These are phyloP conservation scores for Adela reaumurella DNA, from an alignment of 2,888 invertebrate genomes.

Conservation along the genomic window DNA sequence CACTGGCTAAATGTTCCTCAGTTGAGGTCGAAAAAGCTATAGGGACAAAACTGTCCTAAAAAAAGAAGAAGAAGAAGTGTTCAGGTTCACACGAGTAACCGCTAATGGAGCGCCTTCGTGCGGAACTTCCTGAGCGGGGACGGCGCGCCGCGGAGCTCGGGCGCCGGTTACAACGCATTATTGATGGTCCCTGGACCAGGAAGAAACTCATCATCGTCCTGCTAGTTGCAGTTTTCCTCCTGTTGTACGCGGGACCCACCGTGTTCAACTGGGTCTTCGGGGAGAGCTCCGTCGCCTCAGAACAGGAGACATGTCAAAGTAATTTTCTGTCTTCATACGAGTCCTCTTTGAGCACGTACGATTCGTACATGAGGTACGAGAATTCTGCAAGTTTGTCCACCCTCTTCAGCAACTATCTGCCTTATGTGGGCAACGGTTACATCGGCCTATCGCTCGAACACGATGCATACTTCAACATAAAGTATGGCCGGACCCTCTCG, in stretches of 20 bases:
- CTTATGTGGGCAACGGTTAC: slow-evolving; percentile 74
- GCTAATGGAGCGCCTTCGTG: slow-evolving; percentile 36
- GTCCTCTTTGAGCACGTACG: slow-evolving; percentile 59
- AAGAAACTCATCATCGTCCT: slow-evolving; percentile 47
- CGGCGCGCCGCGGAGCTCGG: slow-evolving; percentile 42
- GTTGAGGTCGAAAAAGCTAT: no score
- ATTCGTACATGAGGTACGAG: slow-evolving; percentile 62
- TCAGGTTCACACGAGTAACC: no score
- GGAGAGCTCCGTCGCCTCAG: slow-evolving; percentile 35
- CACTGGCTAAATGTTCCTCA: no score
- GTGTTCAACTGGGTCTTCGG: slow-evolving; percentile 61
- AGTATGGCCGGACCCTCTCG: slow-evolving; percentile 62
- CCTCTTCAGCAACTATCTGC: slow-evolving; percentile 60
- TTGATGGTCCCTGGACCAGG: slow-evolving; percentile 46
- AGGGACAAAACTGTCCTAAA: no score
- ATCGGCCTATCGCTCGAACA: slow-evolving; percentile 63
- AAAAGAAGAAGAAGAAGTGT: no score
- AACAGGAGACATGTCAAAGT: slow-evolving; percentile 60
- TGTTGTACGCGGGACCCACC: slow-evolving; percentile 64
- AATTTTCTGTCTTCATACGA: slow-evolving; percentile 62
- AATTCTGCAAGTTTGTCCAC: slow-evolving; percentile 43
- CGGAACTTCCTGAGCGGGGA: slow-evolving; percentile 34
- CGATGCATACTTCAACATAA: slow-evolving; percentile 64
- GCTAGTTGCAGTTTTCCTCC: slow-evolving; percentile 52
- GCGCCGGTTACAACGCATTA: slow-evolving; percentile 40